Evolutionary conservation across 2,888 invertebrate genomes (phyloP), one percentile per base, ranked within the genome.

Genomic region (Coenonympha glycerion): DNA sequence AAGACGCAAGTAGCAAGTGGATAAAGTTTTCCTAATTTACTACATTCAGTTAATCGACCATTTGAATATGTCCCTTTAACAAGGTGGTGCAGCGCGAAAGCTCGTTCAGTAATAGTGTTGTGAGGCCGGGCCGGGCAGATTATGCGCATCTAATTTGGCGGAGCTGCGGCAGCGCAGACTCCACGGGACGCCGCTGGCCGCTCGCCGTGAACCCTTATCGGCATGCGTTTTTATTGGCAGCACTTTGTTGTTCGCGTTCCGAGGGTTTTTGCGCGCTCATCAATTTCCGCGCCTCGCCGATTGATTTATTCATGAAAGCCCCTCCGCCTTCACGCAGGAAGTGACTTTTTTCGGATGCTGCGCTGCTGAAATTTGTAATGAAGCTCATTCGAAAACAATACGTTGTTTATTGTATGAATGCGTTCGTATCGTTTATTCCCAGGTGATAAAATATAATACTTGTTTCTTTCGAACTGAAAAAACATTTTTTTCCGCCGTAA

Each of bases 291-390:
- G 86, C 85, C 82, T 84, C 73, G 59, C 56, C 73, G 73, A 80
- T 80, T 85, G 84, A 84, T 86, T 87, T 87, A 86, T 87, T 86
- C 86, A 87, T 86, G 85, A 84, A 80, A 76, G 72, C 64, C 66
- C 68, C 73, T 46, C 72, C 76, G 78, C 74, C 73, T 77, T 74
- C 73, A 79, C 82, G 81, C 82, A 85, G 85, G 86, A 86, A 86
- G 80, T 82, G 71, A 62, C 71, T 79, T 85, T 85, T 86, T 86
- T 83, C 71, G 78, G 73, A 60, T 61, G 61, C 62, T 66, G 68
- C 71, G 71, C 66, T 62, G 67, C 79, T 83, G 78, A 85, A 85
- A 84, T 85, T 83, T 81, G 79, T 82, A 79, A 85, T 81, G 81
- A 81, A 76, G 70, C 75, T 81, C 79, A 78, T 82, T 80, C 72